Conservation (phyloP, 2,797 vertebrate genomes). For the Linurgus olivaceus region DNA sequence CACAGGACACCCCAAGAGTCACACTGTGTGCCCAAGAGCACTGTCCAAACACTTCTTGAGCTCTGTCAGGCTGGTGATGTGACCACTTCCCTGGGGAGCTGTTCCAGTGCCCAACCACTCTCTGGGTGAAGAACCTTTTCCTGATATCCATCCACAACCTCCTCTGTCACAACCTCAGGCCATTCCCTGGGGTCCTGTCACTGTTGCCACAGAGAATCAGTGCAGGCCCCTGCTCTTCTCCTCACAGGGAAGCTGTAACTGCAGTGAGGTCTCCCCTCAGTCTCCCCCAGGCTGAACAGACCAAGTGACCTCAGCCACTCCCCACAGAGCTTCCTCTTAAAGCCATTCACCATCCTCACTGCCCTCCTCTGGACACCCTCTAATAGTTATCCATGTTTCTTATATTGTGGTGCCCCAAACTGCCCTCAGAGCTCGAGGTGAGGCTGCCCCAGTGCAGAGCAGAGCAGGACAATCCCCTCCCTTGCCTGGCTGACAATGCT, state of each 20-base stretch:
- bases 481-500: background rate
- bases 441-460: background rate
- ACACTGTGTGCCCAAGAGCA: accelerated
- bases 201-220: accelerated
- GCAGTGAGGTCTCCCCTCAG: background rate
- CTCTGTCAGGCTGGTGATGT: background rate
- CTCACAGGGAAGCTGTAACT: accelerated
- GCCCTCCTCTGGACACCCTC: background rate
- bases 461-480: background rate
- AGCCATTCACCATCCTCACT: too few relatives aligned
- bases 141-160: background rate
- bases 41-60: accelerated
- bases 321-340: background rate
- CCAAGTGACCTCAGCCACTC: background rate
- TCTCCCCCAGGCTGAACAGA: background rate
- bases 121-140: accelerated
- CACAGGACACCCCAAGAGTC: background rate
- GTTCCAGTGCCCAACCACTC: accelerated
- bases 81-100: background rate
- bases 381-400: background rate
- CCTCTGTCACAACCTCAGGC: background rate
- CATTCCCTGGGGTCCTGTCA: background rate
- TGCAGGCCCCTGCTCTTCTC: background rate
- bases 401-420: background rate
- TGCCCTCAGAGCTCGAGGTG: background rate